Conservation (phyloP, 1,140 invertebrate genomes). For the Conus ventricosus region DNA sequence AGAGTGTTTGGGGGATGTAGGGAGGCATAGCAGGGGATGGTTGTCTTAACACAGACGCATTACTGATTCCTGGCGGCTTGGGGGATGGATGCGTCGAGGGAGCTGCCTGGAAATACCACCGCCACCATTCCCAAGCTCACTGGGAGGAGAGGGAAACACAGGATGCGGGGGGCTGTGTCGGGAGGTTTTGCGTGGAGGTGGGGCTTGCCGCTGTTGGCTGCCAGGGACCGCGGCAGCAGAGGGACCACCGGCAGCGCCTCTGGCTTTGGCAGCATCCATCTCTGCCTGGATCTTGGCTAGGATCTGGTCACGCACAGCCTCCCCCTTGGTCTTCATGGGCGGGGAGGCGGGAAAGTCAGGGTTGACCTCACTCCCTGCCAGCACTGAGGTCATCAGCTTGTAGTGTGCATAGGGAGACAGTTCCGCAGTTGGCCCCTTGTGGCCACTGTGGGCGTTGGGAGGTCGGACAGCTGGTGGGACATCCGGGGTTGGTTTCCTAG, state of each 20-base stretch:
- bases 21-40: background rate
- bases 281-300: constrained; percentile 30
- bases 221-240: background rate
- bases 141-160: background rate
- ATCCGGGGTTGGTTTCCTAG: background rate
- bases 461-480: background rate
- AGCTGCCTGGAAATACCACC: background rate
- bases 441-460: background rate
- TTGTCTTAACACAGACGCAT: background rate
- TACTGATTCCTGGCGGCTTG: background rate
- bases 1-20: background rate
- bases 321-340: background rate
- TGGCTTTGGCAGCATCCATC: background rate
- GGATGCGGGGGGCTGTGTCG: background rate
- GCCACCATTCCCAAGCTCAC: background rate
- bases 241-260: background rate
- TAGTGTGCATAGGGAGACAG: background rate
- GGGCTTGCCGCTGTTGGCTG: background rate
- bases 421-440: too few species aligned
- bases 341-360: background rate
- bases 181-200: background rate
- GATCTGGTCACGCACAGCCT: constrained; percentile 27
- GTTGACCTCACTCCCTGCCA: background rate
- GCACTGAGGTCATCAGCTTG: background rate
- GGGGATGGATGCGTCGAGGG: background rate